A percentile compares a stretch with the other conserved stretches of the same genome.
These are phyloP conservation scores for Sylvicola cinctus DNA, from an alignment of 2,888 invertebrate species.

Conservation along the genomic window DNA sequence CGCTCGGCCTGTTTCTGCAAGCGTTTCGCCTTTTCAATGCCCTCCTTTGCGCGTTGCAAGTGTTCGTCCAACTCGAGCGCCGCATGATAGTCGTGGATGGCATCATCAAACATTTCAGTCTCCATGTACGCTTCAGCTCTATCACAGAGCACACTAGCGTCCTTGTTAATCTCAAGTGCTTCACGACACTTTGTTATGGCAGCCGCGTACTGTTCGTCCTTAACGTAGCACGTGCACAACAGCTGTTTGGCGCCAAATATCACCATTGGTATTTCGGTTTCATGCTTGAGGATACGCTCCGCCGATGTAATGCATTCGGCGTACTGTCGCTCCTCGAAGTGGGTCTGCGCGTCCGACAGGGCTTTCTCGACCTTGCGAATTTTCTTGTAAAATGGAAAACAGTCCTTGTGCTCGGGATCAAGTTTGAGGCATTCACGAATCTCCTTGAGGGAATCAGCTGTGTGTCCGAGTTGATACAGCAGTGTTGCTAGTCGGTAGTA, in stretches of 20 bases:
- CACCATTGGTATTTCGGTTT: conserved; percentile 48
- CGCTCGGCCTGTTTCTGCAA: conserved; percentile 81
- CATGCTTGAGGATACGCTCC: conserved; percentile 41
- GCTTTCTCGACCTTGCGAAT: conserved; percentile 81
- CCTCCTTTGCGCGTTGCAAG: conserved; percentile 68
- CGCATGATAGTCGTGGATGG: conserved; percentile 67
- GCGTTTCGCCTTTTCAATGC: conserved; percentile 70
- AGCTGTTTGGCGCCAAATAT: conserved; percentile 53
- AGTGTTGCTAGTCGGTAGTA: conserved; percentile 44
- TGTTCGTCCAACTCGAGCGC: conserved; percentile 69
- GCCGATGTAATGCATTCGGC: conserved; percentile 47
- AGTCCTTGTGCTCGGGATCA: conserved; percentile 93
- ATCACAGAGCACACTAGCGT: conserved; percentile 66
- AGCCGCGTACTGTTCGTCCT: conserved; percentile 45
- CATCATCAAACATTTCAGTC: conserved; percentile 84
- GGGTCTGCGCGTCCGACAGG: conserved; percentile 39
- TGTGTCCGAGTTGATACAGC: conserved; percentile 80
- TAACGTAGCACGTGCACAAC: conserved; percentile 57
- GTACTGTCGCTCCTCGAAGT: conserved; percentile 39
- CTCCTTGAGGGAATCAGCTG: conserved; percentile 75
- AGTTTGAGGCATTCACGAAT: conserved; percentile 91
- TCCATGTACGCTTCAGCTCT: conserved; percentile 79
- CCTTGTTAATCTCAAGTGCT: conserved; percentile 54
- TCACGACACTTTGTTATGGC: conserved; percentile 59
- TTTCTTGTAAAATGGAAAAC: conserved; percentile 90